Percentiles rank a stretch among this genome's conserved stretches.
Conservation (phyloP, 2,797 vertebrate species). For the Erethizon dorsatum region DNA sequence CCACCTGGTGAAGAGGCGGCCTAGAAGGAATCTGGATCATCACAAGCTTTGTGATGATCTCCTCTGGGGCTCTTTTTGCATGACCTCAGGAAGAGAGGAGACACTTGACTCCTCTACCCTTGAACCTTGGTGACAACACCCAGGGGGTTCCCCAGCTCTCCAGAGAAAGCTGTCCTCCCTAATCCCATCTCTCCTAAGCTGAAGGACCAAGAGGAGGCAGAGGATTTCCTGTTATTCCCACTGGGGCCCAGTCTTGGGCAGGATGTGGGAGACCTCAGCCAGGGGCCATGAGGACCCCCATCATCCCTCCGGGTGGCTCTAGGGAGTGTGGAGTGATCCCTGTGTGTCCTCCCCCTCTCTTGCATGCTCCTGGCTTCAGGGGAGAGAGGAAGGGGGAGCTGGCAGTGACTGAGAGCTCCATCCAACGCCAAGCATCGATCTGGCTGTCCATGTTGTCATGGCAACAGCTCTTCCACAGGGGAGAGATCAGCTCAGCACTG, state of each 20-base stretch:
- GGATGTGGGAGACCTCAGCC: not conserved
- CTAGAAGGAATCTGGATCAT: not conserved
- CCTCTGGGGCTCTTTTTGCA: not conserved
- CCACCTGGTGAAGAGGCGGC: not conserved
- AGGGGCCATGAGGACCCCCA: too few relatives aligned
- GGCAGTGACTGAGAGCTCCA: conserved; percentile 68
- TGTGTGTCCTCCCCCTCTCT: too few relatives aligned
- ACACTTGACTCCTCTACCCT: not conserved
- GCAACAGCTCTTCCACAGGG: conserved; percentile 80
- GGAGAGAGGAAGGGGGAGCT: not conserved
- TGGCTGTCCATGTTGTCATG: conserved; percentile 81
- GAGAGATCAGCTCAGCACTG: conserved; percentile 69
- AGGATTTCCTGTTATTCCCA: not conserved
- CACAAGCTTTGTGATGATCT: accelerated
- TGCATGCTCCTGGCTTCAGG: not conserved
- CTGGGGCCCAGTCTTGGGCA: not conserved
- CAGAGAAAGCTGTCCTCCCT: not conserved
- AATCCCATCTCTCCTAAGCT: not conserved
- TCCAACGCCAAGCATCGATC: conserved; percentile 81
- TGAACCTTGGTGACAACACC: not conserved
- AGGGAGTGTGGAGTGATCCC: not conserved
- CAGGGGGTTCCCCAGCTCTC: not conserved
- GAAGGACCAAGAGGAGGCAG: not conserved
- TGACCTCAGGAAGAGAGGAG: not conserved
- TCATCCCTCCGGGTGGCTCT: not conserved